Evolutionary conservation across 1,140 invertebrate species (phyloP), one percentile per base, ranked within the genome.

Genomic region (Grapholita molesta): DNA sequence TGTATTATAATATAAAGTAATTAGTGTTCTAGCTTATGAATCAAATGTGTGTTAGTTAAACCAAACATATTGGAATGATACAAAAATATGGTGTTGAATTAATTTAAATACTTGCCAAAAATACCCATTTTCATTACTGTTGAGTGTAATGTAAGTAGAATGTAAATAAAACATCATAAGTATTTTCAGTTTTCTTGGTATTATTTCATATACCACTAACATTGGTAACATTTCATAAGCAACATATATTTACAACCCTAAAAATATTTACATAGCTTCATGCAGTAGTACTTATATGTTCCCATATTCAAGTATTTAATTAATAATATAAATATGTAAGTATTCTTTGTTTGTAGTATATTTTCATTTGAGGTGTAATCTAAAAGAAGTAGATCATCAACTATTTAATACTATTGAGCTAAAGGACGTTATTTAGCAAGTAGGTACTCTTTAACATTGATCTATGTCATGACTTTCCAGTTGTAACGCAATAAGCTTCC

Each of bases 161-260:
- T 55, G 9, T 55, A 48, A 61, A 61, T 61, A 61, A 61, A 61
- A 61, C 55, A 61, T 28, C 25, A 15, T n/a, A 30, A 61, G n/a
- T 55, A 55, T 55, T 55, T 55, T 55, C 53, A 55, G 53, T 61
- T 30, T 61, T 61, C 12, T 61, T 61, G 9, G 55, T 61, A 57
- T 61, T 61, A 61, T 61, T 61, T 61, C 28, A 30, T 30, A 28
- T 61, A 21, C 25, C 55, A 61, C 55, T 61, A 61, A 61, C 24
- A 61, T 28, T 28, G 55, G 55, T 30, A 61, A 61, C 55, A 61
- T 61, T 12, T 61, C 55, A 61, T 61, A 61, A 28, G 28, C 55
- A 61, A 61, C 24, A 30, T 61, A 15, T 61, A 61, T 61, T 61
- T 61, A 61, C 55, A 61, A 30, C 8, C 12, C 55, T 61, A 61